Evolutionary conservation across 2,888 invertebrate species (phyloP).

Genomic region (Leptopilina syphax): DNA sequence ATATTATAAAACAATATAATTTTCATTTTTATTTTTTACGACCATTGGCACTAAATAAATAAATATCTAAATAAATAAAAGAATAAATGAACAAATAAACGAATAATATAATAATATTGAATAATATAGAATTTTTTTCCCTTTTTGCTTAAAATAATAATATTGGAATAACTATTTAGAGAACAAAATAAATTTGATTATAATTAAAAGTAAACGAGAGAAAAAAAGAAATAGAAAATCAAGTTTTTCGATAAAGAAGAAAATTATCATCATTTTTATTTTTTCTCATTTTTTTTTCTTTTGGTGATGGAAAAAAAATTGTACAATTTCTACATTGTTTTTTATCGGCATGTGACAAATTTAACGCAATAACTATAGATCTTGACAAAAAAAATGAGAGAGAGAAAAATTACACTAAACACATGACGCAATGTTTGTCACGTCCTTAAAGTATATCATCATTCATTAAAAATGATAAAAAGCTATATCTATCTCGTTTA

Average conservation of each 20-base stretch:
- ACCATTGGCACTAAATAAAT: too few relatives aligned
- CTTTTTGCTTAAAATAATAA: too few relatives aligned
- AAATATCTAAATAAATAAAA: too few relatives aligned
- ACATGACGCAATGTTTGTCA: conserved; percentile 9
- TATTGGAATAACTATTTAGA: too few relatives aligned
- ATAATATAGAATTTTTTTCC: too few relatives aligned
- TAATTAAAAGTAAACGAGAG: too few relatives aligned
- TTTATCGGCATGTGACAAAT: conserved; percentile 17
- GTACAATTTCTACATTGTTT: neutral
- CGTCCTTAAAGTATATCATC: neutral
- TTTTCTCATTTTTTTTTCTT: too few relatives aligned
- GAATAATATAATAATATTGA: too few relatives aligned
- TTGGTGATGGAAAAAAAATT: neutral
- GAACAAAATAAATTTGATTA: too few relatives aligned
- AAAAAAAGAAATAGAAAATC: neutral
- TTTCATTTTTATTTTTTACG: too few relatives aligned
- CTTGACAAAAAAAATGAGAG: neutral
- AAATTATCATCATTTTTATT: neutral
- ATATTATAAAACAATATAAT: too few relatives aligned
- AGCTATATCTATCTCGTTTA: conserved; percentile 29
- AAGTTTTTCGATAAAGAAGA: neutral
- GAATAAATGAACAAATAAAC: too few relatives aligned
- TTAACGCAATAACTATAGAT: conserved; percentile 4
- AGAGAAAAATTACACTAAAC: neutral
- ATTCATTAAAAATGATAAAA: conserved; percentile 26